phyloP scores from a whole-genome alignment of 2,888 invertebrate species.

The Spodoptera exigua region DNA sequence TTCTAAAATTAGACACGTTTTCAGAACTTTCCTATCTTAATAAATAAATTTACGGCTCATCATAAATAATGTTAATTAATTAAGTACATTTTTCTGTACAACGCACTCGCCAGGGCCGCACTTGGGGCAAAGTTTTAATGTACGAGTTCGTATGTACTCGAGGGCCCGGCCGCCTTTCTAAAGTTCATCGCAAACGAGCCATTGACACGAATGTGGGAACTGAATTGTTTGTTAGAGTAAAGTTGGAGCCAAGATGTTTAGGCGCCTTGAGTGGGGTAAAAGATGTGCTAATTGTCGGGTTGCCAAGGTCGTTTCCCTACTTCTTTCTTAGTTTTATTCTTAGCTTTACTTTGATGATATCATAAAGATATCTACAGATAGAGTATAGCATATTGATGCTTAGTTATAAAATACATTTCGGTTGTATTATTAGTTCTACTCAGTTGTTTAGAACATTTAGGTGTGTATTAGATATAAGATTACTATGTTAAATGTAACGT shows the following conservation, averaged over 20 bases:
- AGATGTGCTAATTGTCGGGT: slow-evolving; percentile 57
- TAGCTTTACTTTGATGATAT: too few species aligned
- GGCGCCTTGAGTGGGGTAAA: slow-evolving; percentile 50
- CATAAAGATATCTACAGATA: too few species aligned
- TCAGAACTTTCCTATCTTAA: slow-evolving; percentile 57
- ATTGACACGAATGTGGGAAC: slow-evolving; percentile 63
- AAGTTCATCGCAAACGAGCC: slow-evolving; percentile 63
- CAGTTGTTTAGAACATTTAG: too few species aligned
- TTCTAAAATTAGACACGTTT: slow-evolving; percentile 41
- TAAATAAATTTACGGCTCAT: slow-evolving; percentile 60
- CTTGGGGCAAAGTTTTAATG: slow-evolving; percentile 84
- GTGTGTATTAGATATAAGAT: neutral
- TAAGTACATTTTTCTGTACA: slow-evolving; percentile 77
- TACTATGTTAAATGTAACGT: slow-evolving; percentile 17
- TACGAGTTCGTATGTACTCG: slow-evolving; percentile 54
- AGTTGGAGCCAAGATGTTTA: slow-evolving; percentile 57
- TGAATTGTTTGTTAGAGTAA: slow-evolving; percentile 55
- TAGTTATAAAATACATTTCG: neutral
- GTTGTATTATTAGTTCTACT: too few species aligned
- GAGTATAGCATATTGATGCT: too few species aligned
- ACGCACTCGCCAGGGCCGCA: slow-evolving; percentile 74
- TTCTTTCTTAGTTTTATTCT: slow-evolving; percentile 4
- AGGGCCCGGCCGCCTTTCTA: slow-evolving; percentile 56
- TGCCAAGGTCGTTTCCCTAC: slow-evolving; percentile 30
- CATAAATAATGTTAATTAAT: slow-evolving; percentile 65